A percentile compares a stretch with the other conserved stretches of the same genome.
phyloP scores from a whole-genome alignment of 1,140 invertebrate genomes.

The Cotesia glomerata region DNA sequence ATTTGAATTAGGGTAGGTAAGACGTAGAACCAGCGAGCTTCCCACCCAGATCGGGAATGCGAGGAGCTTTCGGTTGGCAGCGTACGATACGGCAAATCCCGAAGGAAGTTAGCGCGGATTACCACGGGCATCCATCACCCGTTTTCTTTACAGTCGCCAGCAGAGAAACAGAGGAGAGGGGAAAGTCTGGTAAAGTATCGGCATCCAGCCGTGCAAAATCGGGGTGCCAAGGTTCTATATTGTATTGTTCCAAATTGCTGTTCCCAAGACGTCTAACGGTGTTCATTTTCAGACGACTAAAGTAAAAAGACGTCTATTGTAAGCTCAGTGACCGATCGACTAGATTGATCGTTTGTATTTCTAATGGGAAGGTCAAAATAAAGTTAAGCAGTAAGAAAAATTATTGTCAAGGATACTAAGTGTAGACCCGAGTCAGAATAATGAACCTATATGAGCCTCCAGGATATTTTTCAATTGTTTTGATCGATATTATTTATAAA shows the following conservation, averaged over 20 bases:
- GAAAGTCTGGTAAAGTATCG: not conserved
- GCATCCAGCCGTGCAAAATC: conserved; percentile 3
- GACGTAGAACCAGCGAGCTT: conserved; percentile 8
- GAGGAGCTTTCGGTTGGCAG: not conserved
- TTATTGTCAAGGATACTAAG: no score
- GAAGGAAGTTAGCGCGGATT: conserved; percentile 55
- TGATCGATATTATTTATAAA: no score
- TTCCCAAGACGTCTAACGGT: not conserved
- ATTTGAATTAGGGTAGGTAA: conserved; percentile 41
- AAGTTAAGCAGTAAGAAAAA: no score
- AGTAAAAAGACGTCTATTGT: not conserved
- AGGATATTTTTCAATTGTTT: no score
- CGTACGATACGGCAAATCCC: conserved; percentile 44
- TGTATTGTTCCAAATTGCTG: not conserved
- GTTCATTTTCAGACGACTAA: not conserved
- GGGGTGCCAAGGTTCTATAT: not conserved
- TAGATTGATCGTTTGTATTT: not conserved
- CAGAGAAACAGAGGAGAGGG: conserved; percentile 6
- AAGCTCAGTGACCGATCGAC: no score
- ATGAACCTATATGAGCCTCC: no score
- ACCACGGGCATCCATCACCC: conserved; percentile 53
- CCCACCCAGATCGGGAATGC: not conserved
- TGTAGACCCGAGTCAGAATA: no score
- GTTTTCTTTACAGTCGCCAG: conserved; percentile 40
- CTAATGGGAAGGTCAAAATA: no score